phyloP scores from a whole-genome alignment of 2,888 invertebrate species.

The Drosophila mayaguana region DNA sequence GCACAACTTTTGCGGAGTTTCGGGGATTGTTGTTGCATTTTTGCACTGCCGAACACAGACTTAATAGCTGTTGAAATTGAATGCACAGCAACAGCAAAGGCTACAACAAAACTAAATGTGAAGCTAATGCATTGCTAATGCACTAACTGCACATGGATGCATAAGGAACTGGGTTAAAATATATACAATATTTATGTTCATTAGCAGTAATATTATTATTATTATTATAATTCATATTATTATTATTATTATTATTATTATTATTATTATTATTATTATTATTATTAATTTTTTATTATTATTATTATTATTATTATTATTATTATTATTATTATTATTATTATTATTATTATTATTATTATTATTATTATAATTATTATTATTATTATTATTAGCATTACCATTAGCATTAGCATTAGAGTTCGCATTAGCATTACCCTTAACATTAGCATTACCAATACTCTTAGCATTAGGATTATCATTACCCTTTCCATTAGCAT shows the following conservation, averaged over 20 bases:
- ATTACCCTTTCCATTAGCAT: background rate
- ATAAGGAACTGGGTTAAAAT: background rate
- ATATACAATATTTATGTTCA: no score
- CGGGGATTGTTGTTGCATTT: conserved; percentile 10
- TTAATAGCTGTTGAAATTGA: conserved; percentile 61
- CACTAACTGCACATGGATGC: conserved; percentile 5
- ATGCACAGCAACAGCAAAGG: conserved; percentile 31
- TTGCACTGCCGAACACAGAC: conserved; percentile 40
- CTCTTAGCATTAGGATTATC: background rate
- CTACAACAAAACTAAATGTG: background rate
- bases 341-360: background rate
- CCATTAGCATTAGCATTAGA: background rate
- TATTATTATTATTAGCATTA: background rate
- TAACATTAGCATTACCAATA: background rate
- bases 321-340: background rate
- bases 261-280: no score
- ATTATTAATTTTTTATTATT: background rate
- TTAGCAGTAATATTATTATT: background rate
- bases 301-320: background rate
- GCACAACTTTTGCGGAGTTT: conserved; percentile 2
- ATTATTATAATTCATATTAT: background rate
- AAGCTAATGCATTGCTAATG: background rate
- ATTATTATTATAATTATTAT: background rate
- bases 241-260: background rate
- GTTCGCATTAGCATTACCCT: background rate